A percentile compares a stretch with the other conserved stretches of the same genome.
phyloP scores from a whole-genome alignment of 2,888 invertebrate species.

The Cephus runcator region DNA sequence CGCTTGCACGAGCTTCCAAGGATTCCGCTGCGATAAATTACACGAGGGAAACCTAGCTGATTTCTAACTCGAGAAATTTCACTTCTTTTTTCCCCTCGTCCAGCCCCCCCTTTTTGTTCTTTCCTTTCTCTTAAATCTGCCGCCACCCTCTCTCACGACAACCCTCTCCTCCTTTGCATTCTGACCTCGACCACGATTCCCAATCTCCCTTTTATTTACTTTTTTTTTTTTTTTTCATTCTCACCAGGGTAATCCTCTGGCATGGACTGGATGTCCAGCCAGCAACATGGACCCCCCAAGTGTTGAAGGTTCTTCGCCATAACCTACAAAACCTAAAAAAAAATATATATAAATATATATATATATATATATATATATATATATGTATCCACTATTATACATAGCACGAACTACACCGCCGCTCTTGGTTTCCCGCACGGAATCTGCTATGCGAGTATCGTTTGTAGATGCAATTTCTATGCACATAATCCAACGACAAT shows the following conservation, averaged over 20 bases:
- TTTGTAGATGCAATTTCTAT: constrained; percentile 31
- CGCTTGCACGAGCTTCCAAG: constrained; percentile 32
- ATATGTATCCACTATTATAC: not conserved
- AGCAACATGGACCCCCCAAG: not conserved
- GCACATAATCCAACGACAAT: constrained; percentile 50
- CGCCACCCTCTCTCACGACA: not conserved
- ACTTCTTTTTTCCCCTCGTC: not conserved
- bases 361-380: not conserved
- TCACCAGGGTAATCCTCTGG: not conserved
- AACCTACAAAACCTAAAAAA: not conserved
- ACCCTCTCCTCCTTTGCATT: not conserved
- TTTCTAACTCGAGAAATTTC: not conserved
- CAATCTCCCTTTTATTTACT: not conserved
- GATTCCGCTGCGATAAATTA: constrained; percentile 41
- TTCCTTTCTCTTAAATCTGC: not conserved
- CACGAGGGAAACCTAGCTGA: not conserved
- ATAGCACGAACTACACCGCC: not conserved
- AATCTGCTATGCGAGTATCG: not conserved
- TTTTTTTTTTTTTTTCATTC: not conserved
- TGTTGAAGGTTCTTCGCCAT: not conserved
- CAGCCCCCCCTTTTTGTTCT: not conserved
- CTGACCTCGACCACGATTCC: not conserved
- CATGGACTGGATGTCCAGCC: not conserved
- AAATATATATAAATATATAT: not conserved
- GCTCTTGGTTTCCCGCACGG: not conserved